phyloP scores from a whole-genome alignment of 2,888 invertebrate species.

The Eupithecia subumbrata region DNA sequence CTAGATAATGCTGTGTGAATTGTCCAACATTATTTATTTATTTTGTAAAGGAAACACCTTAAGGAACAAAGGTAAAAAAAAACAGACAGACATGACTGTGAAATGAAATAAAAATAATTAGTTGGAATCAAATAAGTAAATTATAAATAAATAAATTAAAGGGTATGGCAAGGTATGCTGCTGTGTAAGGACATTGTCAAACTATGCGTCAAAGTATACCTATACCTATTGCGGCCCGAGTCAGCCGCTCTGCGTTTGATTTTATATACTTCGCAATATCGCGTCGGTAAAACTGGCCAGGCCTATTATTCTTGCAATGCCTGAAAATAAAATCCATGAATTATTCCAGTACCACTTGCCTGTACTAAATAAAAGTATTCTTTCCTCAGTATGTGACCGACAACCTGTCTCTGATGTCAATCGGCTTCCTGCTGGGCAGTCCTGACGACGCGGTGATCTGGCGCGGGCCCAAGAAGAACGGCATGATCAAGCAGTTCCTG shows the following conservation, averaged over 20 bases:
- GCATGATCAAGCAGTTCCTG: slow-evolving; percentile 97
- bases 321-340: not conserved
- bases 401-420: slow-evolving; percentile 98
- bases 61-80: too few species aligned
- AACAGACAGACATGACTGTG: too few species aligned
- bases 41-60: too few species aligned
- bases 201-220: too few species aligned
- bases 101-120: too few species aligned
- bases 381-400: slow-evolving; percentile 91
- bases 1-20: too few species aligned
- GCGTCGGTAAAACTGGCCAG: not conserved
- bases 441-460: slow-evolving; percentile 99
- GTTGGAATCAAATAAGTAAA: too few species aligned
- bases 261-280: not conserved
- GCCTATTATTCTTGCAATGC: not conserved
- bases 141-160: too few species aligned
- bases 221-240: too few species aligned
- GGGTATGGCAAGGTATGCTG: too few species aligned
- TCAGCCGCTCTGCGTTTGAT: not conserved
- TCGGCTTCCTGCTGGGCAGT: slow-evolving; percentile 94
- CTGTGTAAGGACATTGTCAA: too few species aligned
- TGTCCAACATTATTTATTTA: too few species aligned
- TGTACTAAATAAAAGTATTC: not conserved
- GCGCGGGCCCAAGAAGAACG: slow-evolving; percentile 99
- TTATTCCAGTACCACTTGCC: not conserved